Base-by-base conservation (phyloP, 2,888 invertebrate genomes). In the Epistrophe eligans region DNA sequence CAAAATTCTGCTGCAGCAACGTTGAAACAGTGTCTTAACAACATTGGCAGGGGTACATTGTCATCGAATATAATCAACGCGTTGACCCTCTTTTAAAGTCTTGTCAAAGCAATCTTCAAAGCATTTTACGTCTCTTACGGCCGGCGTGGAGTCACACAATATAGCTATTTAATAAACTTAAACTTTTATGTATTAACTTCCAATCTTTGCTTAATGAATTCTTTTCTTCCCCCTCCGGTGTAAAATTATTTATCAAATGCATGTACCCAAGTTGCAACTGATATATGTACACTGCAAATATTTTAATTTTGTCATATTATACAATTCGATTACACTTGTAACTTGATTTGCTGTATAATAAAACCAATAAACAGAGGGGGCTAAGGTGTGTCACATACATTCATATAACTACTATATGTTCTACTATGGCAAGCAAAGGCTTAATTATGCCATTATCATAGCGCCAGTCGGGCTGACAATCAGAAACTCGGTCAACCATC, bases 391-490 rank as follows among this genome's bases (percentile, higher is more conserved):
- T 64, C 50, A 74, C 71, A 64, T 58, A 19, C 17, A 48, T n/a
- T 9, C 9, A 3, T 9, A 17, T 7, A 40, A 32, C 19, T 10
- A 17, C 13, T 8, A 45, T 10, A 50, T 50, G 13, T 55, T 71
- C 62, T 28, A 35, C 17, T 50, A 64, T 48, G 60, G 40, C 43
- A 11, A 58, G 50, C 43, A 11, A 58, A 64, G 19, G 19, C 71
- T 58, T 76, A 79, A 79, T 84, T 76, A 74, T 76, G 64, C 52
- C 43, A 84, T 79, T 76, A 76, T 84, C 74, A 52, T 58, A 84
- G 84, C 84, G 84, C 84, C 84, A 84, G 79, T 80, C 76, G 28
- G 71, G 66, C 45, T 79, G 84, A 52, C 84, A 84, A 72, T 76
- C 84, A 60, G 58, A 79, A 84, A 76, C 84, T 84, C 76, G 84